A percentile compares a stretch with the other conserved stretches of the same genome.
phyloP scores from a whole-genome alignment of 2,113 vertebrate genomes.

The Nothobranchius furzeri region DNA sequence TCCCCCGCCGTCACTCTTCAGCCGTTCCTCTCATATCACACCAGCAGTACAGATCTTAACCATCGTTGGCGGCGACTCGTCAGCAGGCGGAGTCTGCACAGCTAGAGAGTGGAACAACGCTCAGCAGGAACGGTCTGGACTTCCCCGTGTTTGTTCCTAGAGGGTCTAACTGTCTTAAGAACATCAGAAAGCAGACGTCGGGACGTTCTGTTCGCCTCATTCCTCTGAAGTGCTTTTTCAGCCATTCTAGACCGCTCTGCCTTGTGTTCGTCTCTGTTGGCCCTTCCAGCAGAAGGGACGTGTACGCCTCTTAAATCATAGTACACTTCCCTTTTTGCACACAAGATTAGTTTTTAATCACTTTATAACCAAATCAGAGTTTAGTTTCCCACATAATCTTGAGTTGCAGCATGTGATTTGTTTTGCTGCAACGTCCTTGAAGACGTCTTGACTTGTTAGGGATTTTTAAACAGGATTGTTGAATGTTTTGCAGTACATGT shows the following conservation, averaged over 20 bases:
- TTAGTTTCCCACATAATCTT: conserved; percentile 25
- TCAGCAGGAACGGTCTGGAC: conserved; percentile 31
- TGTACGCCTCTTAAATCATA: conserved; percentile 23
- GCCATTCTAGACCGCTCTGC: conserved; percentile 37
- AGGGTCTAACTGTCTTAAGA: conserved; percentile 42
- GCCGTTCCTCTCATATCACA: conserved; percentile 24
- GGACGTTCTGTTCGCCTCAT: conserved; percentile 21
- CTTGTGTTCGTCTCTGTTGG: conserved; percentile 44
- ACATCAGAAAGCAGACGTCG: conserved; percentile 36
- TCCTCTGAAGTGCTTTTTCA: conserved; percentile 58
- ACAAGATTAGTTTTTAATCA: conserved; percentile 36
- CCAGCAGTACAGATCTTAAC: background rate
- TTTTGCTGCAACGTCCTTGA: conserved; percentile 25
- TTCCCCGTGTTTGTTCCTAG: conserved; percentile 37
- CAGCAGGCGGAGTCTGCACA: conserved; percentile 4
- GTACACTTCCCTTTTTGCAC: conserved; percentile 64
- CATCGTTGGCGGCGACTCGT: no score
- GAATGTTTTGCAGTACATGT: conserved; percentile 46
- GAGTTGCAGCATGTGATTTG: conserved; percentile 27
- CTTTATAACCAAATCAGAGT: conserved; percentile 9
- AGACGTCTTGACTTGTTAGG: background rate
- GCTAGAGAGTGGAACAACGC: conserved; percentile 16
- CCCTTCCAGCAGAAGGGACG: conserved; percentile 29
- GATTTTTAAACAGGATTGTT: conserved; percentile 1
- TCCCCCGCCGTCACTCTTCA: conserved; percentile 9